Evolutionary conservation across 2,797 vertebrate genomes (phyloP).

Genomic region (Scolopax bukidnonensis): DNA sequence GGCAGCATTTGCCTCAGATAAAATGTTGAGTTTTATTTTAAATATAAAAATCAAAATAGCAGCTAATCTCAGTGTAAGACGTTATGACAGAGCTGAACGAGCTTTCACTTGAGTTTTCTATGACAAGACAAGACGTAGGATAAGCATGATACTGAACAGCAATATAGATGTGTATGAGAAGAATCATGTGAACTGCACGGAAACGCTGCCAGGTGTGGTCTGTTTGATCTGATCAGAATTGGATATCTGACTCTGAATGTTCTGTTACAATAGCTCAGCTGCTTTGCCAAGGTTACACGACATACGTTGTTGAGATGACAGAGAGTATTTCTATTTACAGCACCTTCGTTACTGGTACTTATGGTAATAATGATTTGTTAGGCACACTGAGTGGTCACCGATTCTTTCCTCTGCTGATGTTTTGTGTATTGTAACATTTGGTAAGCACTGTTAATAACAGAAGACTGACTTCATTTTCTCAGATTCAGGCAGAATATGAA

Average conservation of each 20-base stretch:
- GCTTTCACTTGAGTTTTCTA: neutral
- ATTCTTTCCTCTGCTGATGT: slow-evolving; percentile 56
- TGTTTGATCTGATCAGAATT: slow-evolving; percentile 14
- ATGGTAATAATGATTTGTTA: slow-evolving; percentile 70
- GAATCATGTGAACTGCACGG: neutral
- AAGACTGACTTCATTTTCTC: slow-evolving; percentile 6
- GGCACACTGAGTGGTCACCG: slow-evolving; percentile 70
- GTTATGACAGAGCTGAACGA: neutral
- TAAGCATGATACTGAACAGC: neutral
- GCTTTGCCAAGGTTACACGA: slow-evolving; percentile 52
- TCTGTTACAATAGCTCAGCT: slow-evolving; percentile 59
- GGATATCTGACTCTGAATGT: slow-evolving; percentile 2
- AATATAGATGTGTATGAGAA: neutral
- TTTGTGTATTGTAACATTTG: neutral
- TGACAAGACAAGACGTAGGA: neutral
- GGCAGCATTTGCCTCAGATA: slow-evolving; percentile 32
- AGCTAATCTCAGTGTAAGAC: slow-evolving; percentile 32
- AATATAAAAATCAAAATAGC: slow-evolving; percentile 28
- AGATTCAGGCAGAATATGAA: neutral
- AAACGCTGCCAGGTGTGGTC: neutral
- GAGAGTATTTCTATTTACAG: slow-evolving; percentile 70
- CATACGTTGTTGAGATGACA: slow-evolving; percentile 60
- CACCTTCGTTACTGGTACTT: slow-evolving; percentile 74
- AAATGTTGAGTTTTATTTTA: neutral
- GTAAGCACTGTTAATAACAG: slow-evolving; percentile 15